Evolutionary conservation across 2,888 invertebrate species (phyloP).

Genomic region (Slavum lentiscoides): DNA sequence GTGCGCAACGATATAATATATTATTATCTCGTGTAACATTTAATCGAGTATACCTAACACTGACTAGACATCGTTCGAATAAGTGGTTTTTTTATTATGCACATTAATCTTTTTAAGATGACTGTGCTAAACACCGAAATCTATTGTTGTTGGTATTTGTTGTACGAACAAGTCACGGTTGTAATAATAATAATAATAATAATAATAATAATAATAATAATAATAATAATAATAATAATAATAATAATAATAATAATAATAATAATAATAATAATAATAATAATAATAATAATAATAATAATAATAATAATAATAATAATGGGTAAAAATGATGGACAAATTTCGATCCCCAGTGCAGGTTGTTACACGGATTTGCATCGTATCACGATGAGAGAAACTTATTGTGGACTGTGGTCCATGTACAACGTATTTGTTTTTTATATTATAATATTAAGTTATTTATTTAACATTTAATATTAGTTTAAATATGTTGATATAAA

Average conservation of each 20-base stretch:
- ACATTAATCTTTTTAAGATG: slow-evolving; percentile 20
- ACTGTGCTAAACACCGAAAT: slow-evolving; percentile 14
- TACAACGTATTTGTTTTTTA: neutral
- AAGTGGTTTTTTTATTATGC: neutral
- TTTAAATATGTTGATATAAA: neutral
- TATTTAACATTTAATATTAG: neutral
- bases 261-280: slow-evolving; percentile 2
- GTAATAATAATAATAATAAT: neutral
- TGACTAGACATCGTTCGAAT: neutral
- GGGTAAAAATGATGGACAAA: slow-evolving; percentile 20
- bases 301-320: neutral
- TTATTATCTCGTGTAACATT: neutral
- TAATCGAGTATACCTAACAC: neutral
- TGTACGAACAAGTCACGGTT: slow-evolving; percentile 20
- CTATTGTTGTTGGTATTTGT: slow-evolving; percentile 6
- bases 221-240: neutral
- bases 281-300: neutral
- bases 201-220: neutral
- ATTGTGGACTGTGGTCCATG: neutral
- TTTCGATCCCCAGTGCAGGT: neutral
- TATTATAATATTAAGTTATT: neutral
- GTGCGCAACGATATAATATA: neutral
- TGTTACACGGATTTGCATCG: neutral
- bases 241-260: neutral
- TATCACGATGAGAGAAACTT: neutral